These are phyloP conservation scores for Vanessa cardui DNA, from an alignment of 2,888 invertebrate species.

Conservation along the genomic window DNA sequence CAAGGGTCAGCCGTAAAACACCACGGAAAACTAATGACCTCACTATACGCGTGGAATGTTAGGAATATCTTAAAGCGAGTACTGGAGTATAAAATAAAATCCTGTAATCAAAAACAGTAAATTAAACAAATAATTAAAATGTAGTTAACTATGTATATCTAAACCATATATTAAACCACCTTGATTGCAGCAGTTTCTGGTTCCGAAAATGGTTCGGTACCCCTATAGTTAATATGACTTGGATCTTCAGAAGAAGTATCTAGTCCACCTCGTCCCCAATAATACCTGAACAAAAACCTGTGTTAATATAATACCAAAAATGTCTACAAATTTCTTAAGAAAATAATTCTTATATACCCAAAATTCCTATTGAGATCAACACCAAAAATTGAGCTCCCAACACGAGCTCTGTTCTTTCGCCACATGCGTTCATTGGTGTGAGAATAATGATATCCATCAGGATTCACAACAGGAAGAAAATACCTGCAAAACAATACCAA, in stretches of 20 bases:
- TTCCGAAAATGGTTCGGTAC: conserved; percentile 68
- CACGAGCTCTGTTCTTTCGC: conserved; percentile 87
- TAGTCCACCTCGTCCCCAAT: conserved; percentile 71
- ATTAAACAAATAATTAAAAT: neutral
- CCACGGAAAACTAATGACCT: conserved; percentile 75
- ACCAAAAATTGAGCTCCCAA: conserved; percentile 83
- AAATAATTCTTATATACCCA: conserved; percentile 67
- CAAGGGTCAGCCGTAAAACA: conserved; percentile 69
- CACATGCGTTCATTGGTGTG: conserved; percentile 90
- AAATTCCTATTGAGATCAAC: conserved; percentile 94
- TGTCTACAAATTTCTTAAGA: neutral
- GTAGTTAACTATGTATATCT: neutral
- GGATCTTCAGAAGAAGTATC: conserved; percentile 59
- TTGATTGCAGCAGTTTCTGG: conserved; percentile 71
- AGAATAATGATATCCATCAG: conserved; percentile 93
- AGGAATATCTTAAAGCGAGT: conserved; percentile 73
- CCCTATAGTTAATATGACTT: conserved; percentile 65
- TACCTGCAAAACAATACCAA: too few species aligned
- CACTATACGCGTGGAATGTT: conserved; percentile 70
- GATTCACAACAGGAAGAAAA: conserved; percentile 89
- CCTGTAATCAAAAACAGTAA: conserved; percentile 53
- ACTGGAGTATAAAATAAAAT: conserved; percentile 69
- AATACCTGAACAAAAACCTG: conserved; percentile 47
- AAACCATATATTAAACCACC: conserved; percentile 48
- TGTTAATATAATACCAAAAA: neutral